Percentiles rank a stretch among this genome's conserved stretches.
These are phyloP conservation scores for Microcebus griseorufus DNA, from an alignment of 2,113 vertebrate genomes.

Conservation along the genomic window DNA sequence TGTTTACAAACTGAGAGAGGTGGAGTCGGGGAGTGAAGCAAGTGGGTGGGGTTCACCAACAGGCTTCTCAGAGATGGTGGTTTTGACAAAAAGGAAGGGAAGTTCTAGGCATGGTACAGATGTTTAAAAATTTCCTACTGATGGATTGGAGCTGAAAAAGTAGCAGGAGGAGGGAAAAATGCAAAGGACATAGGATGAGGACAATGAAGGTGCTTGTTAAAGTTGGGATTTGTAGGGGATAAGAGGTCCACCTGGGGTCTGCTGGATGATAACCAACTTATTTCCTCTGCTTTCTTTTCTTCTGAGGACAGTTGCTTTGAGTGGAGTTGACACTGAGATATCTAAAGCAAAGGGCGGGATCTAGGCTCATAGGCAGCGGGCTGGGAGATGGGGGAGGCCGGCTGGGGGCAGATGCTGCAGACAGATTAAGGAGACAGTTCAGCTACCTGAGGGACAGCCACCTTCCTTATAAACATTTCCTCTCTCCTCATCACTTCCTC, in stretches of 20 bases:
- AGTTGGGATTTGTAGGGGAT: neutral
- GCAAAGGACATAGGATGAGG: neutral
- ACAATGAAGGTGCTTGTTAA: neutral
- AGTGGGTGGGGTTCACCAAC: neutral
- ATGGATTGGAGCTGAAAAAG: neutral
- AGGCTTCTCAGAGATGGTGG: constrained; percentile 1
- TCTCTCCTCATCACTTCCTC: constrained; percentile 10
- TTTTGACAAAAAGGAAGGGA: neutral
- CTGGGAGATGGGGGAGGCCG: neutral
- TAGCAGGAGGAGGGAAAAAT: neutral
- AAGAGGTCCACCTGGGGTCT: neutral
- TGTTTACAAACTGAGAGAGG: neutral
- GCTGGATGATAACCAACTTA: neutral
- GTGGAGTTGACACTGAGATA: neutral
- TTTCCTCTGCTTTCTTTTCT: neutral
- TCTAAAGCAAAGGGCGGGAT: neutral
- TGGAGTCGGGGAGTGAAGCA: neutral
- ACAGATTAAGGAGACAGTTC: neutral
- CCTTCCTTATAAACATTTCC: neutral
- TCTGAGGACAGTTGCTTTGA: neutral
- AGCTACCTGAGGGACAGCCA: neutral
- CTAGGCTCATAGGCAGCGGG: neutral
- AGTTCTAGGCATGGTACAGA: neutral
- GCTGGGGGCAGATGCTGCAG: neutral
- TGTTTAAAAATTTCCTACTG: neutral